Percentiles rank a stretch among this genome's conserved stretches.
These are phyloP conservation scores for Thera britannica DNA, from an alignment of 2,888 invertebrate species.

Conservation along the genomic window DNA sequence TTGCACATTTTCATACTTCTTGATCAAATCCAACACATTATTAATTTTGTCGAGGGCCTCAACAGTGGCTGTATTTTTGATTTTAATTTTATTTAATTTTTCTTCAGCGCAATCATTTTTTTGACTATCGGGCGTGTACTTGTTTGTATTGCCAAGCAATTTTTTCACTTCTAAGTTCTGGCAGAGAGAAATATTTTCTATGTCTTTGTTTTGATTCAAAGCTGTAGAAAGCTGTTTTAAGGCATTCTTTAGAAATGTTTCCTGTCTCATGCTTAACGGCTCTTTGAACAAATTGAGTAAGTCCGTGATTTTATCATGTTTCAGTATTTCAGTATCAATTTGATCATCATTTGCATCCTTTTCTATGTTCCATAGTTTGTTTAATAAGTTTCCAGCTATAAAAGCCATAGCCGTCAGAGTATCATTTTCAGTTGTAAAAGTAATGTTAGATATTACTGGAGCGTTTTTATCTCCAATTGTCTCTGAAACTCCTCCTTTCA, in stretches of 20 bases:
- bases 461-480: slow-evolving; percentile 64
- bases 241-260: slow-evolving; percentile 68
- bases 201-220: slow-evolving; percentile 58
- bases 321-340: slow-evolving; percentile 64
- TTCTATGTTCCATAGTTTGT: slow-evolving; percentile 76
- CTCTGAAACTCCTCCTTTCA: slow-evolving; percentile 63
- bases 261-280: slow-evolving; percentile 71
- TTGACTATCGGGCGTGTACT: slow-evolving; percentile 31
- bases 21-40: slow-evolving; percentile 63
- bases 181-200: slow-evolving; percentile 65
- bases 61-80: slow-evolving; percentile 36
- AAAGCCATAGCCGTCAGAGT: slow-evolving; percentile 76
- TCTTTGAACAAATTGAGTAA: slow-evolving; percentile 74
- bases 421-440: slow-evolving; percentile 77
- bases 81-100: slow-evolving; percentile 1
- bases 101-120: slow-evolving; percentile 16
- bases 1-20: slow-evolving; percentile 65
- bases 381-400: slow-evolving; percentile 77
- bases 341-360: slow-evolving; percentile 62
- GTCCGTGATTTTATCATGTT: slow-evolving; percentile 71
- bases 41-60: slow-evolving; percentile 63
- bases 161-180: slow-evolving; percentile 52
- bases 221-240: slow-evolving; percentile 67
- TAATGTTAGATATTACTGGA: slow-evolving; percentile 70
- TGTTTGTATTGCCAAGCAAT: slow-evolving; percentile 16